Conservation (phyloP, 2,888 invertebrate genomes). For the Lithophane semibrunnea region DNA sequence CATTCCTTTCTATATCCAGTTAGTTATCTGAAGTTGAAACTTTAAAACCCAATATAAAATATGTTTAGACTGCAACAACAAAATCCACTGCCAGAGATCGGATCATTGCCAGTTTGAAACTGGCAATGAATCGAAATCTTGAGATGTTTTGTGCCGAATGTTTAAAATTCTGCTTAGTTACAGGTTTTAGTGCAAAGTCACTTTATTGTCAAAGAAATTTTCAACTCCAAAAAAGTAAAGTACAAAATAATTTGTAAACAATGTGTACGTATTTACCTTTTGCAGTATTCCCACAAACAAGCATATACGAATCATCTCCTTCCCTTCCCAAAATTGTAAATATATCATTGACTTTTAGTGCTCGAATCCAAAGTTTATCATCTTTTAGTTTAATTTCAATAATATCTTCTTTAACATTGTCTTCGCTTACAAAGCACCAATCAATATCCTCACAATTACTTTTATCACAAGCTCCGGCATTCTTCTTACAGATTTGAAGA, state of each 20-base stretch:
- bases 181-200: background rate
- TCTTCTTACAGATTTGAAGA: constrained; percentile 20
- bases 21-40: background rate
- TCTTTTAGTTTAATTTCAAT: constrained; percentile 34
- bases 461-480: constrained; percentile 6
- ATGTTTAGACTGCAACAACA: constrained; percentile 66
- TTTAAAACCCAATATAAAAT: background rate
- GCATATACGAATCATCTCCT: constrained; percentile 26
- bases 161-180: background rate
- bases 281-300: constrained; percentile 29
- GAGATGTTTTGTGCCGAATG: background rate
- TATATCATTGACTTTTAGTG: constrained; percentile 11
- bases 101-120: constrained; percentile 4
- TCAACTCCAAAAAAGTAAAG: too few relatives aligned
- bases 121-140: background rate
- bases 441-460: constrained; percentile 24
- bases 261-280: constrained; percentile 7
- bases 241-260: too few relatives aligned
- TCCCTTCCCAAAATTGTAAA: constrained; percentile 13
- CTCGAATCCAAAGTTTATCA: constrained; percentile 28
- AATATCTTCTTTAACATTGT: constrained; percentile 5
- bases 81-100: background rate
- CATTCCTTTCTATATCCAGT: background rate
- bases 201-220: constrained; percentile 54
- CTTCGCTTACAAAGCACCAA: constrained; percentile 12